These are phyloP conservation scores for Pygoscelis adeliae DNA, from an alignment of 2,113 vertebrate genomes.

Conservation along the genomic window DNA sequence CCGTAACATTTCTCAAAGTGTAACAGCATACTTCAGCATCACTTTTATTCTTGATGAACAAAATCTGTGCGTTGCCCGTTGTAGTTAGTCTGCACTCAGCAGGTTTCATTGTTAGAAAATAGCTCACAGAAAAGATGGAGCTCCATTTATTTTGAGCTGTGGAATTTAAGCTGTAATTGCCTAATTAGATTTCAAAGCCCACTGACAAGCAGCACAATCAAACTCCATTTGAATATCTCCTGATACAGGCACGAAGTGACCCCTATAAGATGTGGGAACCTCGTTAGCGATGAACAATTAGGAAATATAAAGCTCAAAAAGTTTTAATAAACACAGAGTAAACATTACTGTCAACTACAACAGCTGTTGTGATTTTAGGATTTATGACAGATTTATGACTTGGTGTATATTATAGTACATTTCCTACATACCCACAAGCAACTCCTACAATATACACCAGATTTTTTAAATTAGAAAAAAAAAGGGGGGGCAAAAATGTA, in stretches of 20 bases:
- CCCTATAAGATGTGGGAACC: not conserved
- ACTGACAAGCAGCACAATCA: not conserved
- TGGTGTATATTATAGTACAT: not conserved
- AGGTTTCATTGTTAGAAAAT: slow-evolving; percentile 68
- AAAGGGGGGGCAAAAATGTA: not conserved
- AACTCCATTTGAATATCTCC: not conserved
- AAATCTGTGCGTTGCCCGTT: not conserved
- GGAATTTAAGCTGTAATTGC: slow-evolving; percentile 49
- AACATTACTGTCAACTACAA: not conserved
- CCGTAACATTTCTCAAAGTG: not conserved
- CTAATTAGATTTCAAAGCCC: slow-evolving; percentile 59
- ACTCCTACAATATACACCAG: not conserved
- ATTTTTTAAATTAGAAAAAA: not conserved
- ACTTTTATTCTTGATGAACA: slow-evolving; percentile 33
- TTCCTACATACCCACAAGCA: not conserved
- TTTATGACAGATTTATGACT: not conserved
- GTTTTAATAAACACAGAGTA: not conserved
- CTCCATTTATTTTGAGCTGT: slow-evolving; percentile 18
- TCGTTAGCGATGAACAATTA: slow-evolving; percentile 2
- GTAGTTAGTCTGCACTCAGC: slow-evolving; percentile 21
- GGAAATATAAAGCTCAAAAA: not conserved
- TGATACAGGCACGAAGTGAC: not conserved
- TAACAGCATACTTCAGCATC: slow-evolving; percentile 15
- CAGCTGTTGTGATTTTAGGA: not conserved
- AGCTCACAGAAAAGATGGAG: slow-evolving; percentile 51